Conservation (phyloP, 2,888 invertebrate genomes). For the Ernsta delagoae region DNA sequence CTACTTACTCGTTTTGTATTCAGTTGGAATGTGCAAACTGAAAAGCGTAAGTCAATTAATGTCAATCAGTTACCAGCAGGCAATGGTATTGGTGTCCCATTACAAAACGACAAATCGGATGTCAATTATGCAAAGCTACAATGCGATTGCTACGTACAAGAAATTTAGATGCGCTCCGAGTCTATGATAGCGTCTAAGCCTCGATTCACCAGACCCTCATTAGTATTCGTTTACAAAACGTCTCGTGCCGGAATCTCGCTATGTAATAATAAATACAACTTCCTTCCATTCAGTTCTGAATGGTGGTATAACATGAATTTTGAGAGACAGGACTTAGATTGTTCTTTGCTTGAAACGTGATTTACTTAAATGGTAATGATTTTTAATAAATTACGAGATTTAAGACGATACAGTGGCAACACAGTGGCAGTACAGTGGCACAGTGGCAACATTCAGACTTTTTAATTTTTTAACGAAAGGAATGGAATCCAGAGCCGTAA, state of each 20-base stretch:
- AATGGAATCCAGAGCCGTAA: no score
- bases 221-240: constrained; percentile 47
- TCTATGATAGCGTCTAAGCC: constrained; percentile 31
- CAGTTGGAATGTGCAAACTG: not conserved
- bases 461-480: no score
- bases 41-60: constrained; percentile 12
- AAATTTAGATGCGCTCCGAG: constrained; percentile 30
- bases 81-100: constrained; percentile 1
- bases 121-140: constrained; percentile 33
- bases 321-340: constrained; percentile 37
- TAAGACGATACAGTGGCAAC: not conserved
- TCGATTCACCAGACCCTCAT: constrained; percentile 35
- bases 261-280: constrained; percentile 49
- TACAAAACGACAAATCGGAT: constrained; percentile 36
- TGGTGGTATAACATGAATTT: constrained; percentile 46
- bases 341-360: constrained; percentile 25
- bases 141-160: constrained; percentile 26
- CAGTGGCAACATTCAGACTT: no score
- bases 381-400: not conserved
- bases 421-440: no score
- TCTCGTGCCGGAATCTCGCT: constrained; percentile 46
- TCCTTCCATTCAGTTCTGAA: constrained; percentile 48
- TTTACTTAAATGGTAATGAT: constrained; percentile 19
- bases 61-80: constrained; percentile 22
- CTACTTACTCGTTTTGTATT: not conserved